Conservation (phyloP, 2,113 vertebrate genomes). For the Synodontis membranacea region DNA sequence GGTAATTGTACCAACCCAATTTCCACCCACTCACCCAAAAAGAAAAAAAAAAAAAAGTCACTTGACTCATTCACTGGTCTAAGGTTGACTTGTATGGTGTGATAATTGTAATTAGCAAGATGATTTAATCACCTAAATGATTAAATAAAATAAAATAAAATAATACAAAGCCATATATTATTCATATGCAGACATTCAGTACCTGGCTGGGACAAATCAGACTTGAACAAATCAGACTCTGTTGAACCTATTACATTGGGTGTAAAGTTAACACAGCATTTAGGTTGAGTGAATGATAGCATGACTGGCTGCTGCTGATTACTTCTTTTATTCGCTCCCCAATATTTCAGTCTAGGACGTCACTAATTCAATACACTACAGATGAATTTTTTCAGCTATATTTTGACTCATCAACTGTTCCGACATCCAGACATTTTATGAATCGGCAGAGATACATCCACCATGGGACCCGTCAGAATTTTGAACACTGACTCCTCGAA, state of each 20-base stretch:
- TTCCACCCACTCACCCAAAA: background rate
- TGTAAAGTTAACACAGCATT: background rate
- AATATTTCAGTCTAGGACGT: too few species aligned
- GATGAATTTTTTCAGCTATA: too few species aligned
- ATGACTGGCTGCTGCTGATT: too few species aligned
- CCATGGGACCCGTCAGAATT: too few species aligned
- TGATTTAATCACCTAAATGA: background rate
- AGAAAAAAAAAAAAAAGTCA: background rate
- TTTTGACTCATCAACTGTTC: too few species aligned
- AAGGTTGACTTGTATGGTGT: background rate
- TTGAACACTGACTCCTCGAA: too few species aligned
- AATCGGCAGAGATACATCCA: too few species aligned
- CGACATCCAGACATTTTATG: too few species aligned
- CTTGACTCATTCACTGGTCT: background rate
- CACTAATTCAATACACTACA: too few species aligned
- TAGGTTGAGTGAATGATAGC: too few species aligned
- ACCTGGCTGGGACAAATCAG: background rate
- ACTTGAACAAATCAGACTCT: too few species aligned
- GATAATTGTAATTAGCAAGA: background rate
- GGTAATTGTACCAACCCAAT: background rate
- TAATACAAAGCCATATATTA: background rate
- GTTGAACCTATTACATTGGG: background rate
- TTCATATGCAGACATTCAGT: background rate
- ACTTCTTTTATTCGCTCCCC: too few species aligned
- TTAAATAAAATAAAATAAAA: background rate